Conservation (phyloP, 1,140 invertebrate species). For the Microplitis mediator region DNA sequence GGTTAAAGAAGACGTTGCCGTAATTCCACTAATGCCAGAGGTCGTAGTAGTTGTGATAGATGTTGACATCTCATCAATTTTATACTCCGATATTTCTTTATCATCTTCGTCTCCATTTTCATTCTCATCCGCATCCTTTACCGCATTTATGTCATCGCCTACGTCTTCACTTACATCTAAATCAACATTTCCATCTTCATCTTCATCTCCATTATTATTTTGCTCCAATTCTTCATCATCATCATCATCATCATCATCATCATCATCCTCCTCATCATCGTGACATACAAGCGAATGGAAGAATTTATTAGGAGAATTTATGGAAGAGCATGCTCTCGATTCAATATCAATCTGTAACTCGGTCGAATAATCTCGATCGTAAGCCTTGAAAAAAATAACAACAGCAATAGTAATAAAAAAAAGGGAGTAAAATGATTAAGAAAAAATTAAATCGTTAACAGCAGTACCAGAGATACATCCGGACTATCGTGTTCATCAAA, state of each 20-base stretch:
- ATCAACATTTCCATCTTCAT: no score
- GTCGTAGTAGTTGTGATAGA: not conserved
- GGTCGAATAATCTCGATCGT: slow-evolving; percentile 23
- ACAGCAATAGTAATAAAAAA: not conserved
- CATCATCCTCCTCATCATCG: no score
- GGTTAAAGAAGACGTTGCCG: no score
- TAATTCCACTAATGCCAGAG: no score
- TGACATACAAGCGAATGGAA: slow-evolving; percentile 1
- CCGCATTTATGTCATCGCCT: no score
- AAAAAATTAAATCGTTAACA: not conserved
- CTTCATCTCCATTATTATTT: no score
- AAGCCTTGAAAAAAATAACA: slow-evolving; percentile 15
- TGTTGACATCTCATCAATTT: not conserved
- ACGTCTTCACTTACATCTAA: not conserved
- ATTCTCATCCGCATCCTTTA: not conserved
- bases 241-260: no score
- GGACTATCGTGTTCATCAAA: slow-evolving; percentile 24
- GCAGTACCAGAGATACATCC: slow-evolving; percentile 14
- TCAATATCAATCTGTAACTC: slow-evolving; percentile 16
- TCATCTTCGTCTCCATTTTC: slow-evolving; percentile 1
- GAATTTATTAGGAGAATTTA: slow-evolving; percentile 9
- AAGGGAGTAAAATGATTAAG: not conserved
- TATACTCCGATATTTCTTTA: not conserved
- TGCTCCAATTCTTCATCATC: no score
- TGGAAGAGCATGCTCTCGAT: slow-evolving; percentile 15